Conservation (phyloP, 2,113 vertebrate genomes). For the Craseonycteris thonglongyai region DNA sequence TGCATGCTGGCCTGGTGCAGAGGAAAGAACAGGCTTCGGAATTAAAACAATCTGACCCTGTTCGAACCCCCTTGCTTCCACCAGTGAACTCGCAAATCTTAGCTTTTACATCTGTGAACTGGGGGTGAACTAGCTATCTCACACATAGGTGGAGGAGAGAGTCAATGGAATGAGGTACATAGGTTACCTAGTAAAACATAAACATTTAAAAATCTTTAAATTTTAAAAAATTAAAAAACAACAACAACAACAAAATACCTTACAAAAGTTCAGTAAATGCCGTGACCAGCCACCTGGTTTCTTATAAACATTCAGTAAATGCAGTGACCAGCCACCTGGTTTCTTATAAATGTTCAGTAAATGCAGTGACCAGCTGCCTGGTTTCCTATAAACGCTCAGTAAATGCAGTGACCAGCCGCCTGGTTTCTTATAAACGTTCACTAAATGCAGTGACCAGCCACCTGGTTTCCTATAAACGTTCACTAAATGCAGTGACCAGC, state of each 20-base stretch:
- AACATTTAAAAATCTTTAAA: no score
- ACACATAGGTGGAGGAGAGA: rapidly evolving
- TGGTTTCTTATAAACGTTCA: no score
- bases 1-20: rapidly evolving
- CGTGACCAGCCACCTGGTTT: background rate
- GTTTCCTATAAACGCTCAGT: no score
- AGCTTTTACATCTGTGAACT: background rate
- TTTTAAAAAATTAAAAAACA: no score
- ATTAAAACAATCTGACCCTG: background rate
- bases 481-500: background rate
- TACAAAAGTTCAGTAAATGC: background rate
- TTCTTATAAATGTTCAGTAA: no score
- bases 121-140: background rate
- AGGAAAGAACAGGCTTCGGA: background rate
- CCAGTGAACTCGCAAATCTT: background rate
- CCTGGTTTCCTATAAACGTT: background rate
- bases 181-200: background rate
- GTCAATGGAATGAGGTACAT: background rate
- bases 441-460: background rate
- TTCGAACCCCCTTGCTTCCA: background rate
- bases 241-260: background rate
- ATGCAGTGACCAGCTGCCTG: background rate
- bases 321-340: background rate
- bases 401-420: background rate
- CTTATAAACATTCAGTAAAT: no score